Base-by-base conservation (phyloP, 2,888 invertebrate species). In the Eilema caniola region DNA sequence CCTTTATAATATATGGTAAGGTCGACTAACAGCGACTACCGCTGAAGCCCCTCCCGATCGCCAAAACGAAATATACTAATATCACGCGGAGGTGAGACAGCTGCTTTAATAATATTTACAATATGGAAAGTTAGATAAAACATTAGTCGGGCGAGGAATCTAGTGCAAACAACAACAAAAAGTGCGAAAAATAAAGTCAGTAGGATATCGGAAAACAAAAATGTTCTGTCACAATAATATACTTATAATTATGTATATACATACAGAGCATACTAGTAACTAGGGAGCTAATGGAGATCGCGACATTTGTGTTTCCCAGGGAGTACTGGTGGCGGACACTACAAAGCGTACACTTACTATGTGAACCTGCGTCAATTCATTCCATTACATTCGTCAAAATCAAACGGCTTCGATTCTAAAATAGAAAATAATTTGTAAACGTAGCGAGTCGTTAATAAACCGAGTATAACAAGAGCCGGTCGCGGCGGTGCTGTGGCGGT, bases 161-260 rank as follows among this genome's bases (percentile, higher is more conserved):
- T 41, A 69, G 63, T 69, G 68, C 59, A 65, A 64, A 33, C 24
- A 53, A 60, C 60, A 53, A 53, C 63, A 69, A 59, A 12, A 23
- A 24, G 69, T 69, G 69, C 53, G 33, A 53, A 60, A 53, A 60
- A 33, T 53, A 62, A 59, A 31, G 25, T 60, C 25, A 63, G 41
- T 62, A n/a, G 11, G 25, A 33, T 57, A 16, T 31, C 0, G 47
- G 53, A 28, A 68, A 57, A 68, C 62, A 68, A 20, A 61, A 67
- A 53, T 62, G 24, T 67, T 59, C 25, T 33, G 20, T 2, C 23
- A 59, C 57, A 57, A n/a, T n/a, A n/a, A n/a, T n/a, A n/a, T n/a
- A n/a, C n/a, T n/a, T n/a, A n/a, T n/a, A n/a, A n/a, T n/a, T n/a
- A n/a, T n/a, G n/a, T n/a, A n/a, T n/a, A n/a, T n/a, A n/a, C n/a